Evolutionary conservation across 2,888 invertebrate species (phyloP), one percentile per base, ranked within the genome.

Genomic region (Hipparchia sbordonii): DNA sequence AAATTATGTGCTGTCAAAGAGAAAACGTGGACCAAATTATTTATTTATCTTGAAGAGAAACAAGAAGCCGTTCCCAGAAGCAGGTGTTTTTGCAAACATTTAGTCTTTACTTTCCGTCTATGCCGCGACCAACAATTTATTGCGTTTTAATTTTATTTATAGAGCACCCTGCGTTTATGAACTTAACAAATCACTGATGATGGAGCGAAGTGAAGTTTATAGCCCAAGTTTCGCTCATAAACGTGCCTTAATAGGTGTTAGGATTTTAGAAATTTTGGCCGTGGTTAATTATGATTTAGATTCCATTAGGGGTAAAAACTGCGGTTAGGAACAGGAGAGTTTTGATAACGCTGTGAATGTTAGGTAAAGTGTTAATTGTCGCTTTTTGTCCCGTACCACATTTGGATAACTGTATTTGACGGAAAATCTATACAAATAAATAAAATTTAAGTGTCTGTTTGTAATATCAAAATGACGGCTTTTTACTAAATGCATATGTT

Each of bases 91-190:
- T 72, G 59, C 65, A 59, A 65, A 61, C 76, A 70, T 71, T 71
- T 62, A 71, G 72, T 72, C 74, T 70, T 76, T 76, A 70, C 70
- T 65, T 46, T 13, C 62, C 56, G 10, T 48, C 46, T 57, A 68
- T 62, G 13, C 39, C 60, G 48, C 13, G 51, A 59, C 48, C 60
- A 75, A 74, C 72, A 75, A 79, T 79, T 79, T 79, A 79, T 79
- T 73, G 78, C 77, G 70, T 76, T 79, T 79, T 79, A 79, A 79
- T 74, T 77, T 79, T 79, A 79, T 80, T 80, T 79, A 80, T 79
- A 73, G 74, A 67, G 52, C 63, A 62, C 61, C 63, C 74, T 56
- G 56, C 69, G 57, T 78, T 76, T 77, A 77, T 76, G 71, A 57
- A 52, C 60, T 67, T 70, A 71, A 70, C 71, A 72, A 74, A 74